Evolutionary conservation across 2,888 invertebrate species (phyloP), one percentile per base, ranked within the genome.

Genomic region (Calameuta filiformis): DNA sequence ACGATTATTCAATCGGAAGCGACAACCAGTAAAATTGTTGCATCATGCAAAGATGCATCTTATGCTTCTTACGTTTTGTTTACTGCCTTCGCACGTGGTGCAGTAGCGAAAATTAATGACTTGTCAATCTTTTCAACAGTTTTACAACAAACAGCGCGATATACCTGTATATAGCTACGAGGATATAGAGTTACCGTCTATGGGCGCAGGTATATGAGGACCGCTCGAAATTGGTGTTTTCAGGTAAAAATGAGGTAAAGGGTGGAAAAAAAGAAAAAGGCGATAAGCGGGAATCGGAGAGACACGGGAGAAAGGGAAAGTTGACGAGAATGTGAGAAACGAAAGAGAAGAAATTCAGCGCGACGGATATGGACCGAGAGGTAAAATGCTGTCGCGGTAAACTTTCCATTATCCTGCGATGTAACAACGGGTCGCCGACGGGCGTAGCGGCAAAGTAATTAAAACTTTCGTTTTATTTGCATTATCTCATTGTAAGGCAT

Each of bases 401-500:
- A 90, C 89, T 90, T 90, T 88, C 87, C 88, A 89, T 90, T 90
- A 90, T 88, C 87, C 88, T 83, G 84, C 87, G 87, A 88, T 88
- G 89, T 88, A 89, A 89, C 88, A 88, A 89, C 87, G 87, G 86
- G 84, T 87, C 87, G 88, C 87, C 87, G 85, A 80, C 83, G 87
- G 87, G 86, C 87, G 87, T 85, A 89, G 86, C 86, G 85, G 87
- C 88, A 90, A 91, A 91, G 90, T 90, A 91, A 91, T 91, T 91
- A 91, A 91, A 91, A 91, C 90, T 91, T 90, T 90, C 89, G 87
- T 91, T 90, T 91, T 91, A 90, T 91, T 91, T 91, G 90, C 90
- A 90, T 91, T 90, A 91, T 90, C 90, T 90, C 89, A 90, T 90
- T 90, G 90, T 88, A 87, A 89, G 87, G 89, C 89, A 87, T 89